Evolutionary conservation across 2,797 vertebrate genomes (phyloP), one percentile per base, ranked within the genome.

Genomic region (Anguilla obscura): DNA sequence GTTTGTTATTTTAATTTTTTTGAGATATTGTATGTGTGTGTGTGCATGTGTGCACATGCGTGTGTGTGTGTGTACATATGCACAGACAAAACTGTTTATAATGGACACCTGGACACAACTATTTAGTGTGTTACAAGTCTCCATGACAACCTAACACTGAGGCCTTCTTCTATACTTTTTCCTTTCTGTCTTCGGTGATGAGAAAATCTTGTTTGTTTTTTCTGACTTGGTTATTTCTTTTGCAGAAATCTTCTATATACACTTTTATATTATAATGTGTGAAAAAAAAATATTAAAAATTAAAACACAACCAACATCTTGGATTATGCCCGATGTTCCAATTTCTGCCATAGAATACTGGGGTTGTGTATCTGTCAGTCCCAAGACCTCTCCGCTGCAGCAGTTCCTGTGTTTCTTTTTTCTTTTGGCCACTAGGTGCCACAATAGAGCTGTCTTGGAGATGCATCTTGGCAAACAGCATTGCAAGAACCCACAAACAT

Each of bases 181-280:
- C 40, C 90, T 90, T 91, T 91, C 80, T 90, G 91, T 91, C 85
- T 93, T 90, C 87, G 82, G 87, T 93, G 86, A 94, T 90, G 76
- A 95, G 90, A 94, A 93, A 94, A 91, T 63, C 91, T 92, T 90
- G 88, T 89, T 88, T 94, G 93, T 94, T 96, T 89, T 96, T 87
- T 93, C 94, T 94, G 93, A 95, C 92, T 95, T 93, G 91, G 94
- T 95, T 94, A 92, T 95, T 94, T 95, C 89, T 93, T 95, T 94
- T 95, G 93, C 94, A 93, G 92, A 94, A 94, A 95, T 91, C 91
- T 95, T 94, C 94, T 95, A 95, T 95, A 94, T 96, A 96, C 95
- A 95, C 96, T 96, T 97, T 96, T 97, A 96, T 97, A 96, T 95
- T 96, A 96, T 94, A 91, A 94, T 94, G 92, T 93, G 93, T 94